Percentiles rank a stretch among this genome's conserved stretches.
Evolutionary conservation across 2,113 vertebrate species (phyloP).

Genomic region (Nothoprocta perdicaria): DNA sequence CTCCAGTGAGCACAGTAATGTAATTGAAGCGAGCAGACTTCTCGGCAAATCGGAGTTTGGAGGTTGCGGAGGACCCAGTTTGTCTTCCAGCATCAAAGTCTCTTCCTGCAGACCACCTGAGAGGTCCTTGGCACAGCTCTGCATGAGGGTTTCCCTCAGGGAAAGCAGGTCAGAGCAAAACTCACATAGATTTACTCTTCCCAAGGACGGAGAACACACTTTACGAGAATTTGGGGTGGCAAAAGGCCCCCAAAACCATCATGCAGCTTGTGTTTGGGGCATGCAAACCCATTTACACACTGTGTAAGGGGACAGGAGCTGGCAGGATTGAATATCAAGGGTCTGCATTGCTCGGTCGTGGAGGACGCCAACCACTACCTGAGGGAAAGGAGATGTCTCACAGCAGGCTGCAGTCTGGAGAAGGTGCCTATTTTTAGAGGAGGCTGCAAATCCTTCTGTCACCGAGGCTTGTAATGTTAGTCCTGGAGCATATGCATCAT

Average conservation of each 20-base stretch:
- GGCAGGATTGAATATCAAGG: not conserved
- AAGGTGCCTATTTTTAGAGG: not conserved
- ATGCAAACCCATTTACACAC: rapidly evolving
- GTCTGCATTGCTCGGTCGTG: not conserved
- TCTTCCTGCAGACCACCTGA: not conserved
- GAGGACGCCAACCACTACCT: rapidly evolving
- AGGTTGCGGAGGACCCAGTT: not conserved
- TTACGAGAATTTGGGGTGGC: not conserved
- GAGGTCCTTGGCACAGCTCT: not conserved
- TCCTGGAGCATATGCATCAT: not conserved
- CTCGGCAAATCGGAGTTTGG: not conserved
- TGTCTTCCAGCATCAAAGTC: not conserved
- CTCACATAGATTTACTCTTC: rapidly evolving
- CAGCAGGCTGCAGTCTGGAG: not conserved
- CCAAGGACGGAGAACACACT: rapidly evolving
- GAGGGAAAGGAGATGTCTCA: not conserved
- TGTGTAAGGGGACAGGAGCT: not conserved
- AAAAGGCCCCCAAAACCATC: not conserved
- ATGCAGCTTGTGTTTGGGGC: not conserved
- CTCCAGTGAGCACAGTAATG: rapidly evolving
- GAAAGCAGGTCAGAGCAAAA: not conserved
- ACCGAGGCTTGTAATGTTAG: rapidly evolving
- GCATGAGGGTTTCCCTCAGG: not conserved
- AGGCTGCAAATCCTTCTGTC: not conserved
- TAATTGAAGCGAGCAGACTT: not conserved